Evolutionary conservation across 2,113 vertebrate species (phyloP).

Genomic region (Coregonus clupeaformis): DNA sequence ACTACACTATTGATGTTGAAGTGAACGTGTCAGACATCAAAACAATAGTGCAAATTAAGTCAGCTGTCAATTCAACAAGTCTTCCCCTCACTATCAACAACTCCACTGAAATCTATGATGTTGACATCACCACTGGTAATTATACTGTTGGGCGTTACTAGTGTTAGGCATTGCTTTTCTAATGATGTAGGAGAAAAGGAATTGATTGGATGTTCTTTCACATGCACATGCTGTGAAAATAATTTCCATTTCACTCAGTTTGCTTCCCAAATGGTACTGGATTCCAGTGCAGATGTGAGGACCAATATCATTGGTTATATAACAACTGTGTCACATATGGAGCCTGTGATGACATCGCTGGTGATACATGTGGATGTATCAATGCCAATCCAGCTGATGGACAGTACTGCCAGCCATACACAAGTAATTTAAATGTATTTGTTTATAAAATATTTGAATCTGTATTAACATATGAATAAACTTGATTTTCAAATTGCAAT

Average conservation of each 20-base stretch:
- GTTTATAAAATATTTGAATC: not conserved
- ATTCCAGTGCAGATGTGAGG: not conserved
- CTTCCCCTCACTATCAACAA: constrained; percentile 18
- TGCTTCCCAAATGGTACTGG: not conserved
- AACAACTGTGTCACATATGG: not conserved
- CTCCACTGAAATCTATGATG: constrained; percentile 43
- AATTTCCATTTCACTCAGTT: not conserved
- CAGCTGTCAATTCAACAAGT: constrained; percentile 12
- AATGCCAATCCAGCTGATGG: constrained; percentile 23
- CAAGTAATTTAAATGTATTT: not conserved
- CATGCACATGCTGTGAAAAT: too few species aligned
- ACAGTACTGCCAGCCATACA: constrained; percentile 11
- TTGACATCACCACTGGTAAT: constrained; percentile 55
- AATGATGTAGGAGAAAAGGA: too few species aligned
- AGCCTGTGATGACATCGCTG: constrained; percentile 1
- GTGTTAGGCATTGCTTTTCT: not conserved
- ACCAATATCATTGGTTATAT: not conserved
- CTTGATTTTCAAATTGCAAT: constrained; percentile 14
- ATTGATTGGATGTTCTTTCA: too few species aligned
- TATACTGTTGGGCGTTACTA: too few species aligned
- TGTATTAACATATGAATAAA: constrained; percentile 9
- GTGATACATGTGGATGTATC: constrained; percentile 20
- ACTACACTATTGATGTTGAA: constrained; percentile 44
- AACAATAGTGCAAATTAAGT: constrained; percentile 32
- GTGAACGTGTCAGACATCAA: constrained; percentile 43